Evolutionary conservation across 2,888 invertebrate species (phyloP).

Genomic region (Cephus rjabovi): DNA sequence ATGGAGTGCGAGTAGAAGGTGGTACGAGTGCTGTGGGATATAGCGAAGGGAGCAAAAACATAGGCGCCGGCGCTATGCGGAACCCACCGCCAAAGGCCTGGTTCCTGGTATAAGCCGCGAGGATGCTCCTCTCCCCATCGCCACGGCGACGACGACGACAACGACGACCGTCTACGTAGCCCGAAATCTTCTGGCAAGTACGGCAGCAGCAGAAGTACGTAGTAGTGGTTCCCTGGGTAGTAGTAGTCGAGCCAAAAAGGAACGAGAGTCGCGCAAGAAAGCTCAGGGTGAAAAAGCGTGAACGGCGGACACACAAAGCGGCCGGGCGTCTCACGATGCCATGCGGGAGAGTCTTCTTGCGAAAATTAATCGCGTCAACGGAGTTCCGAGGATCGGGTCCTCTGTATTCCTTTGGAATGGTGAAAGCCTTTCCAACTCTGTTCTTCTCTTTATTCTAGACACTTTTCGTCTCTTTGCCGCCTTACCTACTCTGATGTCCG

Average conservation of each 20-base stretch:
- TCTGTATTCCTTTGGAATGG: background rate
- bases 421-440: background rate
- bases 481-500: background rate
- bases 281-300: constrained; percentile 29
- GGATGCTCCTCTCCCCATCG: background rate
- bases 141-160: background rate
- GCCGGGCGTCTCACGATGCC: constrained; percentile 18
- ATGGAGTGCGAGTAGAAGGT: background rate
- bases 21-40: background rate
- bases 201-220: constrained; percentile 20
- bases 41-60: constrained; percentile 42
- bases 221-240: background rate
- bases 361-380: constrained; percentile 42
- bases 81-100: constrained; percentile 24
- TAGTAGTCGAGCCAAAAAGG: constrained; percentile 20
- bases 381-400: constrained; percentile 34
- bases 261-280: constrained; percentile 6
- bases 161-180: constrained; percentile 28
- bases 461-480: background rate
- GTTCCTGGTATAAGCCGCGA: constrained; percentile 20
- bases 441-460: background rate
- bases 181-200: constrained; percentile 37
- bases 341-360: constrained; percentile 36
- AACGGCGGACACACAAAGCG: constrained; percentile 33
- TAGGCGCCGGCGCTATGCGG: constrained; percentile 62